These are phyloP conservation scores for Orthonevra nobilis DNA, from an alignment of 2,888 invertebrate genomes.

Conservation along the genomic window DNA sequence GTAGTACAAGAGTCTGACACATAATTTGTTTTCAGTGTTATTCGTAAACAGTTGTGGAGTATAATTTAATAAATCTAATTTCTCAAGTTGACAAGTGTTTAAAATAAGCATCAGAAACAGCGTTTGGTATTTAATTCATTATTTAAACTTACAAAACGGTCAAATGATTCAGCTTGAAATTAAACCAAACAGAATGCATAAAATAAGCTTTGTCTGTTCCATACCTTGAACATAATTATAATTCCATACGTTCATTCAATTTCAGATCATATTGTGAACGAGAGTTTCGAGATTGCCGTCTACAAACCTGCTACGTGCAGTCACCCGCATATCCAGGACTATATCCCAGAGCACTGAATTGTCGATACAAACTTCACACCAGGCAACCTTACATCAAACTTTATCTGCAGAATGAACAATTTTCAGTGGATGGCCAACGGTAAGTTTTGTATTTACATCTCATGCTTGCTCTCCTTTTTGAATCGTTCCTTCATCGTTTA, in stretches of 20 bases:
- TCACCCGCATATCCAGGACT: conserved; percentile 96
- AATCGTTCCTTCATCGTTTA: background rate
- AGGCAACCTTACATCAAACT: conserved; percentile 93
- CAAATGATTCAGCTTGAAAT: no score
- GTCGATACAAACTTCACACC: conserved; percentile 94
- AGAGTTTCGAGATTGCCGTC: conserved; percentile 91
- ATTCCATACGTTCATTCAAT: conserved; percentile 68
- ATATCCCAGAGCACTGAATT: conserved; percentile 93
- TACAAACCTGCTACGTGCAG: conserved; percentile 96
- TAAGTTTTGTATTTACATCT: conserved; percentile 72
- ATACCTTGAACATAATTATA: conserved; percentile 50
- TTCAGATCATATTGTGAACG: conserved; percentile 92
- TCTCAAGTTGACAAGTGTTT: no score
- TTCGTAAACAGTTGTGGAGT: no score
- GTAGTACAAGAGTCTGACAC: no score
- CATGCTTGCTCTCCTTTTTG: conserved; percentile 10
- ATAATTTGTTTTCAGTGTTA: no score
- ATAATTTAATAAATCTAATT: no score
- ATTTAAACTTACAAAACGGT: no score
- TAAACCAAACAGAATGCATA: no score
- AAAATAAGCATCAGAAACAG: no score
- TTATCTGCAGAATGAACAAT: conserved; percentile 95
- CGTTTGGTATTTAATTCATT: no score
- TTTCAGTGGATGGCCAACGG: conserved; percentile 94
- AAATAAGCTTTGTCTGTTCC: no score